Evolutionary conservation across 2,888 invertebrate genomes (phyloP).

Genomic region (Mythimna vitellina): DNA sequence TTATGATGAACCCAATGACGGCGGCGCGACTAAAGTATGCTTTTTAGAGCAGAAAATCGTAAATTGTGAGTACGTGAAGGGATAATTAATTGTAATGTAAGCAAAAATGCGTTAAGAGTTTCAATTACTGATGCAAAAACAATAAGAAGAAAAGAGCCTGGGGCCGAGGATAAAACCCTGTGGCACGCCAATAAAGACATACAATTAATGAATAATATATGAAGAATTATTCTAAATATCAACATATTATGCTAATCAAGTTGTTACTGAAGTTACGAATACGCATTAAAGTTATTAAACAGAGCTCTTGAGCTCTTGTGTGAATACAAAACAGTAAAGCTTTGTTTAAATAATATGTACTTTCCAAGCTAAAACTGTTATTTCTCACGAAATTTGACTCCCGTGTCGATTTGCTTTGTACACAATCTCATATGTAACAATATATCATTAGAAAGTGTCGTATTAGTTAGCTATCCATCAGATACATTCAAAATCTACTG

Average conservation of each 20-base stretch:
- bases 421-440: conserved; percentile 41
- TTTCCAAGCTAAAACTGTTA: conserved; percentile 63
- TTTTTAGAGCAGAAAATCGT: conserved; percentile 57
- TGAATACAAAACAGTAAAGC: conserved; percentile 57
- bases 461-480: neutral
- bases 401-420: conserved; percentile 59
- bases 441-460: conserved; percentile 33
- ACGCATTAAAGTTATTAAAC: conserved; percentile 46
- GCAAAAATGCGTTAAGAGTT: neutral
- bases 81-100: conserved; percentile 40
- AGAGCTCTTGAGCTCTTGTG: conserved; percentile 26
- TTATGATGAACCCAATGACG: conserved; percentile 63
- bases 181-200: conserved; percentile 31
- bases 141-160: neutral
- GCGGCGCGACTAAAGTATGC: conserved; percentile 37
- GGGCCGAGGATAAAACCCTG: conserved; percentile 19
- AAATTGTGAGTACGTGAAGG: conserved; percentile 38
- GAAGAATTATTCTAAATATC: conserved; percentile 37
- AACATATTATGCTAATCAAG: conserved; percentile 50
- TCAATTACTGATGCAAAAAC: neutral
- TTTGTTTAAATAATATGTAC: conserved; percentile 66
- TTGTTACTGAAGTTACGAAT: conserved; percentile 38
- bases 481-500: neutral
- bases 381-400: conserved; percentile 71
- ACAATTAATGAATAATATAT: conserved; percentile 33